phyloP scores from a whole-genome alignment of 2,113 vertebrate species.

The Xenopus tropicalis region DNA sequence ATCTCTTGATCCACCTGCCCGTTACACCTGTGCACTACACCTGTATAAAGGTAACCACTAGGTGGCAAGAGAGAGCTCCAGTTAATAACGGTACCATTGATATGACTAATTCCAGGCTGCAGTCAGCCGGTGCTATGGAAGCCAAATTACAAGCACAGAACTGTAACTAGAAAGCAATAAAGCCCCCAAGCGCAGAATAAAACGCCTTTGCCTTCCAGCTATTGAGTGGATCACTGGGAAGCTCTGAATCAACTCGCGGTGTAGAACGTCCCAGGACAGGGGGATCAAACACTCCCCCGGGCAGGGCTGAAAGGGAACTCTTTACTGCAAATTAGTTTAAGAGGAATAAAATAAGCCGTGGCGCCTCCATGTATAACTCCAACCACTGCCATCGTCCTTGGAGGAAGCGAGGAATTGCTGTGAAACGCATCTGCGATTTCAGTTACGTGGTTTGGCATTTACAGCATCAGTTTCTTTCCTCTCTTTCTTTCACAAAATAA shows the following conservation, averaged over 20 bases:
- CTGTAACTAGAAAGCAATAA: too few relatives aligned
- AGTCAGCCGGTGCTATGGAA: too few relatives aligned
- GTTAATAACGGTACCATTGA: too few relatives aligned
- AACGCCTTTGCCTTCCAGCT: too few relatives aligned
- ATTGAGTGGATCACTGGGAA: too few relatives aligned
- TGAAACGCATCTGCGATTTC: constrained; percentile 34
- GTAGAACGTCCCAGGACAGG: not conserved
- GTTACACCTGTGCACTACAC: too few relatives aligned
- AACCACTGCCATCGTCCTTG: constrained; percentile 36
- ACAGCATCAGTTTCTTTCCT: constrained; percentile 16
- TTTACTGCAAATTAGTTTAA: constrained; percentile 43
- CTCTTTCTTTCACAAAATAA: constrained; percentile 22
- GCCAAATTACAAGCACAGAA: too few relatives aligned
- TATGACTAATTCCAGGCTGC: too few relatives aligned
- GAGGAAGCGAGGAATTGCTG: constrained; percentile 26
- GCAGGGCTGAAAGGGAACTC: constrained; percentile 29
- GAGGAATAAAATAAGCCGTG: constrained; percentile 34
- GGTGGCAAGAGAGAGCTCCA: too few relatives aligned
- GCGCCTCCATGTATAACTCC: constrained; percentile 31
- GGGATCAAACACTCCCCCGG: constrained; percentile 18
- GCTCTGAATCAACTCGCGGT: not conserved
- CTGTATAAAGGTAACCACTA: too few relatives aligned
- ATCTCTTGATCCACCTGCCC: too few relatives aligned
- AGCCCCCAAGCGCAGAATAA: too few relatives aligned
- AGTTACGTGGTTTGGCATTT: constrained; percentile 41